These are phyloP conservation scores for Uloborus plumipes DNA, from an alignment of 2,888 invertebrate genomes.

Conservation along the genomic window DNA sequence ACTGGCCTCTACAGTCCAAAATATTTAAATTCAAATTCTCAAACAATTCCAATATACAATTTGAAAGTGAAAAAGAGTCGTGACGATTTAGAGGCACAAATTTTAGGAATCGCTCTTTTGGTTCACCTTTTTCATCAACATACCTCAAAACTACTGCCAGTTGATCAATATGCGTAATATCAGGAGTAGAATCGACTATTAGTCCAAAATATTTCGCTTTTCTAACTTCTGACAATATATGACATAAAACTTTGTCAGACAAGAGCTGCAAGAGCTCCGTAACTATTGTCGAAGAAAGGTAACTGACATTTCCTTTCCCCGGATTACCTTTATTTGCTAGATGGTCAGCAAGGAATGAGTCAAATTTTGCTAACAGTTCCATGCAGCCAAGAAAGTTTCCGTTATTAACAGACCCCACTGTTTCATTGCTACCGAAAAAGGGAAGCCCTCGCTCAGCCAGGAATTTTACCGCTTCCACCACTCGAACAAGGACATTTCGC, in stretches of 20 bases:
- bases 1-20: constrained; percentile 6
- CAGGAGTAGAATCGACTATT: constrained; percentile 2
- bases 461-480: not conserved
- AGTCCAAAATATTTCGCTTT: constrained; percentile 13
- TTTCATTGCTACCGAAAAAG: not conserved
- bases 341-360: not conserved
- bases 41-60: not conserved
- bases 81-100: constrained; percentile 6
- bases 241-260: not conserved
- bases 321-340: not conserved
- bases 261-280: not conserved
- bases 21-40: not conserved
- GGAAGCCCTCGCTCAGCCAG: not conserved
- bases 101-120: constrained; percentile 3
- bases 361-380: not conserved
- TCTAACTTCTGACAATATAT: not conserved
- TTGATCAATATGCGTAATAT: not conserved
- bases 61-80: not conserved
- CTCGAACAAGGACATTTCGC: not conserved
- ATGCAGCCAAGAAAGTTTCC: constrained; percentile 4
- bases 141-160: not conserved
- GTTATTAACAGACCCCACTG: not conserved
- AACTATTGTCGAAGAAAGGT: not conserved
- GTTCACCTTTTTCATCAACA: constrained; percentile 1
- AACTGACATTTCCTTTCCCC: not conserved